Conservation (phyloP, 2,888 invertebrate genomes). For the Crepidodera aurea region DNA sequence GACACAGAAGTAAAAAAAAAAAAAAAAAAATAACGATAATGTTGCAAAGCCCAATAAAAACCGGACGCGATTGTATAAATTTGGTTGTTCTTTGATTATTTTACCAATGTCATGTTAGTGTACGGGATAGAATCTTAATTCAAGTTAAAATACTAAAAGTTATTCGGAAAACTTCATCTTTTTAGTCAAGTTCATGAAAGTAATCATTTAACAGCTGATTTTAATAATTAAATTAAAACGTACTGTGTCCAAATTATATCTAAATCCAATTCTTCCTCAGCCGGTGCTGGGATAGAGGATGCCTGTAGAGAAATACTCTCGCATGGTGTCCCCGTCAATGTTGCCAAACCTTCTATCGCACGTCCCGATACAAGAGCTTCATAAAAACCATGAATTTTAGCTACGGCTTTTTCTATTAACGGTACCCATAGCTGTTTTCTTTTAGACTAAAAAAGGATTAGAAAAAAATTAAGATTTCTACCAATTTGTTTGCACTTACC, state of each 20-base stretch:
- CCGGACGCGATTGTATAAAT: too few species aligned
- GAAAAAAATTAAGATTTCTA: not conserved
- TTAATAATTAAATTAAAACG: too few species aligned
- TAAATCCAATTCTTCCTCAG: conserved; percentile 86
- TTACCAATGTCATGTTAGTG: too few species aligned
- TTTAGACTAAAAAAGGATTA: conserved; percentile 72
- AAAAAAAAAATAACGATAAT: too few species aligned
- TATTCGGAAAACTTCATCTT: too few species aligned
- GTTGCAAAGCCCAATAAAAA: too few species aligned
- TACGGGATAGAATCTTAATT: too few species aligned
- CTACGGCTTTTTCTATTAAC: conserved; percentile 97
- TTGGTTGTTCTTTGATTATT: too few species aligned
- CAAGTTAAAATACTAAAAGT: too few species aligned
- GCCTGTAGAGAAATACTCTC: conserved; percentile 93
- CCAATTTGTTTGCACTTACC: conserved; percentile 62
- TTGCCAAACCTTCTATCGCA: conserved; percentile 95
- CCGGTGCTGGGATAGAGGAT: conserved; percentile 71
- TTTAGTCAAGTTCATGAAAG: too few species aligned
- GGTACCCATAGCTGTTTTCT: conserved; percentile 98
- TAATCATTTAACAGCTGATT: too few species aligned
- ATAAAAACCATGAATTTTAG: conserved; percentile 97
- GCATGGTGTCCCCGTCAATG: conserved; percentile 95
- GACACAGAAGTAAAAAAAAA: too few species aligned
- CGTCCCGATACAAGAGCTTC: conserved; percentile 95
- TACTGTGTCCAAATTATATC: conserved; percentile 95